Evolutionary conservation across 2,888 invertebrate genomes (phyloP).

Genomic region (Gibbula magus): DNA sequence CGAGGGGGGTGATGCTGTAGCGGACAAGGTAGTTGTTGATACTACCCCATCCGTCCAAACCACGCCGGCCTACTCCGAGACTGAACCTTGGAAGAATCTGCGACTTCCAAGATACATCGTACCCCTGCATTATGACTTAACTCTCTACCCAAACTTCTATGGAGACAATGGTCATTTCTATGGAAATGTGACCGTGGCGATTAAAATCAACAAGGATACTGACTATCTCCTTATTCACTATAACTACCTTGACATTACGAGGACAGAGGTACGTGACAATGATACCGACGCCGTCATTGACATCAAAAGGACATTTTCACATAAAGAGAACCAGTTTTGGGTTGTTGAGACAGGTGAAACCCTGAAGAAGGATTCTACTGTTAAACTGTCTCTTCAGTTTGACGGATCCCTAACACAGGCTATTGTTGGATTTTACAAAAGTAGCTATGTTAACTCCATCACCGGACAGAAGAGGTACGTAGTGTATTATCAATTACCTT

Average conservation of each 20-base stretch:
- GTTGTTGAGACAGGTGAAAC: conserved; percentile 69
- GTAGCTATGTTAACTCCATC: conserved; percentile 77
- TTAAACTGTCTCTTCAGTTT: conserved; percentile 79
- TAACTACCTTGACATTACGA: conserved; percentile 79
- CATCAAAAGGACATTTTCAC: conserved; percentile 69
- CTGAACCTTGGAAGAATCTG: conserved; percentile 72
- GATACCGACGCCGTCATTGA: conserved; percentile 39
- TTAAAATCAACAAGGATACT: conserved; percentile 70
- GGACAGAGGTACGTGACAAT: conserved; percentile 69
- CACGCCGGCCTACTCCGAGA: conserved; percentile 25
- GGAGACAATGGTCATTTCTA: conserved; percentile 74
- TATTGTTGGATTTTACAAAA: conserved; percentile 85
- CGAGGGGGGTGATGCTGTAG: conserved; percentile 7
- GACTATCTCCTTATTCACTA: conserved; percentile 76
- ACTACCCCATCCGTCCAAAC: conserved; percentile 26
- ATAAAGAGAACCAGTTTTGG: conserved; percentile 75
- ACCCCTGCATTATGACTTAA: conserved; percentile 83
- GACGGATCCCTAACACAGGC: conserved; percentile 81
- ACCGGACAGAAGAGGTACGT: conserved; percentile 65
- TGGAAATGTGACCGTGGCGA: conserved; percentile 69
- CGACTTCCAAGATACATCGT: conserved; percentile 80
- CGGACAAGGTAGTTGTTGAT: conserved; percentile 5
- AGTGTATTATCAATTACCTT: too few species aligned
- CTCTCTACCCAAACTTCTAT: conserved; percentile 81
- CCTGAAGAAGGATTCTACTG: conserved; percentile 52